phyloP scores from a whole-genome alignment of 2,797 vertebrate species.

The Ptychadena robeensis region DNA sequence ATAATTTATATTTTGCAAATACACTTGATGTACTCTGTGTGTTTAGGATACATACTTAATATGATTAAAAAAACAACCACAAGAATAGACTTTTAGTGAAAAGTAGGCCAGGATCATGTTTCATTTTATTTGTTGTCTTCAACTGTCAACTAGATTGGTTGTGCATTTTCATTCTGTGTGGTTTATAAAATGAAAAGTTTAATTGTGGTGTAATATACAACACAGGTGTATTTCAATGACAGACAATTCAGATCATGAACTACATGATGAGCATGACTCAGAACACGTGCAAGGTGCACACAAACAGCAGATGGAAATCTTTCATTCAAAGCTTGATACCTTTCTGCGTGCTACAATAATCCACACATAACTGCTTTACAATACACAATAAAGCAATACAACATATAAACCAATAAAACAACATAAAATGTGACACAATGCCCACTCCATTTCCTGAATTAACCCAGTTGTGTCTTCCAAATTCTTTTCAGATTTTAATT shows the following conservation, averaged over 20 bases:
- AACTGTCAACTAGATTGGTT: slow-evolving; percentile 66
- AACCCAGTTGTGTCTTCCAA: neutral
- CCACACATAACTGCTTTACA: neutral
- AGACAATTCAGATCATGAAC: slow-evolving; percentile 70
- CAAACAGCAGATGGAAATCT: slow-evolving; percentile 70
- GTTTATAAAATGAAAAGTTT: slow-evolving; percentile 67
- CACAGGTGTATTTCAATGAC: slow-evolving; percentile 78
- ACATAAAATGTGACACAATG: neutral
- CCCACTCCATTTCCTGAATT: neutral
- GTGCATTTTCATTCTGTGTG: slow-evolving; percentile 64
- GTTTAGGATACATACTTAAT: slow-evolving; percentile 82
- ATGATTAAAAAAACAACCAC: slow-evolving; percentile 64
- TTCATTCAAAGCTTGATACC: slow-evolving; percentile 64
- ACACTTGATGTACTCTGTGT: slow-evolving; percentile 83
- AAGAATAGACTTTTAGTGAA: slow-evolving; percentile 68
- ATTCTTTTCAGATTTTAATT: too few species aligned
- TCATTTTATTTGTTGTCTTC: slow-evolving; percentile 75
- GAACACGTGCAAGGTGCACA: slow-evolving; percentile 72
- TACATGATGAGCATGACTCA: slow-evolving; percentile 68
- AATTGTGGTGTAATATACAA: slow-evolving; percentile 67
- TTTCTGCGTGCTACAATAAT: neutral
- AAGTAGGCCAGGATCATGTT: slow-evolving; percentile 66
- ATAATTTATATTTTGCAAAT: slow-evolving; percentile 90
- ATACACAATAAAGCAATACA: slow-evolving; percentile 60
- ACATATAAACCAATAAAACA: neutral